These are phyloP conservation scores for Eueides isabella DNA, from an alignment of 1,140 invertebrate genomes.

Conservation along the genomic window DNA sequence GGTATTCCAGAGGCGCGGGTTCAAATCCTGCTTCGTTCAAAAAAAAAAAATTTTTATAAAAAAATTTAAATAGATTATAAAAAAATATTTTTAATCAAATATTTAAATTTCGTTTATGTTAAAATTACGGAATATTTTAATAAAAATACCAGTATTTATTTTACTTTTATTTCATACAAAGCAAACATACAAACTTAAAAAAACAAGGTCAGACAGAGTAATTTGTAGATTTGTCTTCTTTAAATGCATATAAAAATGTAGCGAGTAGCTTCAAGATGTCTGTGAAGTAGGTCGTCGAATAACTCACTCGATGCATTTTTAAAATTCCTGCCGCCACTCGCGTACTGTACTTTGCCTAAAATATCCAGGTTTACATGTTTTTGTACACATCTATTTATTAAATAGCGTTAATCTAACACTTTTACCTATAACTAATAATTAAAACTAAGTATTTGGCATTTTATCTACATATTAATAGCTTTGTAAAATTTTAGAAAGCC, in stretches of 20 bases:
- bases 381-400: background rate
- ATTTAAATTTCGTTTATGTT: background rate
- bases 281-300: slow-evolving; percentile 9
- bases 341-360: background rate
- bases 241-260: slow-evolving; percentile 32
- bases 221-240: slow-evolving; percentile 8
- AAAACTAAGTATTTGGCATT: background rate
- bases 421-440: background rate
- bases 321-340: slow-evolving; percentile 4
- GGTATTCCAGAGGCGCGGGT: too few species aligned
- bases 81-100: too few species aligned
- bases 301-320: slow-evolving; percentile 25
- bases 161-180: slow-evolving; percentile 15
- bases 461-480: background rate
- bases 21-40: too few species aligned
- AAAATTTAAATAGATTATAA: too few species aligned
- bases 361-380: background rate
- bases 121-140: background rate
- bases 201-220: background rate
- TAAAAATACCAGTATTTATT: background rate
- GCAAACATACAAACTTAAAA: slow-evolving; percentile 21
- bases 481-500: background rate
- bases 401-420: background rate
- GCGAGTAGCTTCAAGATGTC: slow-evolving; percentile 12
- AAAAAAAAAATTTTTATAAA: too few species aligned